Percentiles rank a stretch among this genome's conserved stretches.
These are phyloP conservation scores for Prionace glauca DNA, from an alignment of 2,797 vertebrate genomes.

Conservation along the genomic window DNA sequence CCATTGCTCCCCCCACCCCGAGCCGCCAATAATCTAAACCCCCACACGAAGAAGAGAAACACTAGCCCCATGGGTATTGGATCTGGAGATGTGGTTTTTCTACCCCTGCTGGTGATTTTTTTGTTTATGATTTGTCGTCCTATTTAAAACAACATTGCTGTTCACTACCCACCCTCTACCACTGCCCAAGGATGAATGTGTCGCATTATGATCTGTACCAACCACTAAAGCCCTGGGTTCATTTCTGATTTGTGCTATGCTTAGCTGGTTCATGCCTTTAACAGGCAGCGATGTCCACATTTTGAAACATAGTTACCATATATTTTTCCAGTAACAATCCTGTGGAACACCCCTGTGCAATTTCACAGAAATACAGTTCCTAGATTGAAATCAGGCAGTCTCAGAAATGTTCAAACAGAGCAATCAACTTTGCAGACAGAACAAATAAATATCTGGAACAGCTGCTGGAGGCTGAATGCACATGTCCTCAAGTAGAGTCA, in stretches of 20 bases:
- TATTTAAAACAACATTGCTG: not conserved
- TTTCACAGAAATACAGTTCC: not conserved
- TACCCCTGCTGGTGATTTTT: not conserved
- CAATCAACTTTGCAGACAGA: not conserved
- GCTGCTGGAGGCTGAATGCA: not conserved
- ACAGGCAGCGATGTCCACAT: too few relatives aligned
- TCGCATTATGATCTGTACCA: not conserved
- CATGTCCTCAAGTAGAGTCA: not conserved
- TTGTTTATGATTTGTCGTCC: not conserved
- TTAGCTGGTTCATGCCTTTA: not conserved
- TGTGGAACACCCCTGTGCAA: not conserved
- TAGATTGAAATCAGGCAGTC: not conserved
- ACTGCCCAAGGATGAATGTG: not conserved
- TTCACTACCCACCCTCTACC: not conserved
- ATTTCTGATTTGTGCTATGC: not conserved
- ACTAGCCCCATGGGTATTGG: too few relatives aligned
- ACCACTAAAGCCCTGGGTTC: not conserved
- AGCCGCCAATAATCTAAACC: not conserved
- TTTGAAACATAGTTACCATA: not conserved
- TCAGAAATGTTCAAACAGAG: not conserved
- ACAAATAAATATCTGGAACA: not conserved
- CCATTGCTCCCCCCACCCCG: not conserved
- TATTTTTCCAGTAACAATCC: not conserved
- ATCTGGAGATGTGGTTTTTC: too few relatives aligned
- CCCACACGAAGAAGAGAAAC: not conserved